These are phyloP conservation scores for Calidris pugnax DNA, from an alignment of 2,113 vertebrate species.

Conservation along the genomic window DNA sequence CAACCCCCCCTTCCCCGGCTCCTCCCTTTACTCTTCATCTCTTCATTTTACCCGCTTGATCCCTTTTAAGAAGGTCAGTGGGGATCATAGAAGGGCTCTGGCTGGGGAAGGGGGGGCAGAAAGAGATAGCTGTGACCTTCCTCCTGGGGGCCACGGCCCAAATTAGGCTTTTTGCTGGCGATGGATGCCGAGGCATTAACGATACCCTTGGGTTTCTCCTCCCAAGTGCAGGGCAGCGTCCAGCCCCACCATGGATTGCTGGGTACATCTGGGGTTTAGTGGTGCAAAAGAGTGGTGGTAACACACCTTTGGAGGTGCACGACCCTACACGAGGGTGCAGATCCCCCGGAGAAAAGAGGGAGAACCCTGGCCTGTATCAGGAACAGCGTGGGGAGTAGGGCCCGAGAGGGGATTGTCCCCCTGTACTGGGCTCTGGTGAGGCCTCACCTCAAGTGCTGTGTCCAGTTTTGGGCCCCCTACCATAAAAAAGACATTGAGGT, in stretches of 20 bases:
- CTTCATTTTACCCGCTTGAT: neutral
- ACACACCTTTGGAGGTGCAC: accelerated
- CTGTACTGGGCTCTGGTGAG: too few relatives aligned
- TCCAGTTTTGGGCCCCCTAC: too few relatives aligned
- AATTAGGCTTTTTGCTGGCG: neutral
- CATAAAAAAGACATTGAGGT: too few relatives aligned
- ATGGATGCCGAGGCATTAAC: accelerated
- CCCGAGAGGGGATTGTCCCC: too few relatives aligned
- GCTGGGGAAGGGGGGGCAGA: neutral
- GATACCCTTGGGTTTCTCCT: neutral
- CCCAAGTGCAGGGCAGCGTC: accelerated
- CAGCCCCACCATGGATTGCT: accelerated
- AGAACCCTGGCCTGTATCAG: too few relatives aligned
- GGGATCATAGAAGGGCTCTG: neutral
- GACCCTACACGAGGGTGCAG: accelerated
- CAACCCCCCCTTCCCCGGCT: neutral
- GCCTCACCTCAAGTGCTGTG: too few relatives aligned
- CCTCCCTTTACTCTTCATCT: conserved; percentile 39
- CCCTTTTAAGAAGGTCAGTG: conserved; percentile 69
- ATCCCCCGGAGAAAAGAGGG: neutral
- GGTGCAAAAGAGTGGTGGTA: neutral
- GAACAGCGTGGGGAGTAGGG: too few relatives aligned
- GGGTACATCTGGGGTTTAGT: accelerated
- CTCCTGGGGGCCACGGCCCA: neutral
- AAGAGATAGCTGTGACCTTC: neutral